Evolutionary conservation across 2,797 vertebrate species (phyloP).

Genomic region (Tamandua tetradactyla): DNA sequence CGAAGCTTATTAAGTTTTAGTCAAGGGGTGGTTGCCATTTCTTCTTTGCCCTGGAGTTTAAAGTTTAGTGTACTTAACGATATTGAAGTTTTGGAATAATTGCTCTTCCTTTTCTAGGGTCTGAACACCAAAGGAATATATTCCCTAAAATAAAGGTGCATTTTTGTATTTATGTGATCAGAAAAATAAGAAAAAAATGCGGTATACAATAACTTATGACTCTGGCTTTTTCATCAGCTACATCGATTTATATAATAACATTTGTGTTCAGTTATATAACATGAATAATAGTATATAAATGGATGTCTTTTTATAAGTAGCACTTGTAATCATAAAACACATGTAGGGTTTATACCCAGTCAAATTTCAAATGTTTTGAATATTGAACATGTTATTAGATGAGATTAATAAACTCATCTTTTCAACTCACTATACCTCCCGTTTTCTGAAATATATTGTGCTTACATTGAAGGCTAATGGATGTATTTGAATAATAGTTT

Average conservation of each 20-base stretch:
- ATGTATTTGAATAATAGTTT: not conserved
- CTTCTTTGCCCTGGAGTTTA: not conserved
- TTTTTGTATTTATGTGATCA: not conserved
- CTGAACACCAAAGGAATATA: not conserved
- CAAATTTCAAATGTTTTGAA: too few relatives aligned
- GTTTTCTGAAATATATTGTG: not conserved
- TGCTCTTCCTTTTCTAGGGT: not conserved
- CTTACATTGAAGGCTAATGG: not conserved
- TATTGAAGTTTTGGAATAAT: not conserved
- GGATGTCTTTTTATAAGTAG: not conserved
- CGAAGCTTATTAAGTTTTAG: not conserved
- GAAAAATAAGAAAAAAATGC: not conserved
- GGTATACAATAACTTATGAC: not conserved
- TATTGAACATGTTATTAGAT: too few relatives aligned
- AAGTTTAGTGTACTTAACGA: not conserved
- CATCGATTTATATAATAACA: not conserved
- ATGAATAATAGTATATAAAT: not conserved
- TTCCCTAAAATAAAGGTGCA: slow-evolving; percentile 5
- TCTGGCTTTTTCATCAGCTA: not conserved
- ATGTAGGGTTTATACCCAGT: not conserved
- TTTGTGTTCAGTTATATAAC: slow-evolving; percentile 1
- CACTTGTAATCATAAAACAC: not conserved
- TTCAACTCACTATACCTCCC: not conserved
- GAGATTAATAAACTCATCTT: not conserved
- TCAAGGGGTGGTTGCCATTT: not conserved